Conservation (phyloP, 2,113 vertebrate species). For the Erinaceus europaeus region DNA sequence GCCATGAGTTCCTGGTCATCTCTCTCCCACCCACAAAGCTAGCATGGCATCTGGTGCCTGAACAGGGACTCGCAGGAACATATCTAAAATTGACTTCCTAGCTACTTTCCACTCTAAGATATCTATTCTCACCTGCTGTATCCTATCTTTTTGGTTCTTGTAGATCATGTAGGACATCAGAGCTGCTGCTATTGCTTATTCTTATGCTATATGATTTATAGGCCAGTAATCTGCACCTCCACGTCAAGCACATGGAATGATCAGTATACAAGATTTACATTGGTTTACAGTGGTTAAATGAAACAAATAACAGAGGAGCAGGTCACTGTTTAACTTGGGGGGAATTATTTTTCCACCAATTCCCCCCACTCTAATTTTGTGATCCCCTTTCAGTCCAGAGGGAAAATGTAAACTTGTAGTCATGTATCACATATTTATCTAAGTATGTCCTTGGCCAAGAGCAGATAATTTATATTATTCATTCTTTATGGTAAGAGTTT, state of each 20-base stretch:
- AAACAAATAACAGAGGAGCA: slow-evolving; percentile 33
- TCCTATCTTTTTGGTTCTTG: no score
- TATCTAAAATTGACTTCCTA: no score
- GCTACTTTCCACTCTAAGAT: no score
- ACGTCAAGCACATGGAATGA: slow-evolving; percentile 60
- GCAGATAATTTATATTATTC: slow-evolving; percentile 15
- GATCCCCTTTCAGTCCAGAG: slow-evolving; percentile 7
- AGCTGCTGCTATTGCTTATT: slow-evolving; percentile 65
- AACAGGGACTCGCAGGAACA: no score
- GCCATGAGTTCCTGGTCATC: no score
- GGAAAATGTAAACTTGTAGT: slow-evolving; percentile 17
- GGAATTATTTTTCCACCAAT: slow-evolving; percentile 6
- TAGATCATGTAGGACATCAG: slow-evolving; percentile 79
- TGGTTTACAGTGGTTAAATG: slow-evolving; percentile 54
- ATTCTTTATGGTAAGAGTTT: slow-evolving; percentile 59
- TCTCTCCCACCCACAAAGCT: no score
- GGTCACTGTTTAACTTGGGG: slow-evolving; percentile 20
- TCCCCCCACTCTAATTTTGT: slow-evolving; percentile 9
- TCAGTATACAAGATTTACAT: slow-evolving; percentile 66
- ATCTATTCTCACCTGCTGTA: no score
- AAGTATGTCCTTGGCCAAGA: slow-evolving; percentile 16
- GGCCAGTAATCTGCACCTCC: slow-evolving; percentile 64
- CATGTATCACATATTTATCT: slow-evolving; percentile 30
- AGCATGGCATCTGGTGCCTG: no score
- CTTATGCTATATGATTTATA: slow-evolving; percentile 63